phyloP scores from a whole-genome alignment of 2,113 vertebrate species.

The Scomber colias region DNA sequence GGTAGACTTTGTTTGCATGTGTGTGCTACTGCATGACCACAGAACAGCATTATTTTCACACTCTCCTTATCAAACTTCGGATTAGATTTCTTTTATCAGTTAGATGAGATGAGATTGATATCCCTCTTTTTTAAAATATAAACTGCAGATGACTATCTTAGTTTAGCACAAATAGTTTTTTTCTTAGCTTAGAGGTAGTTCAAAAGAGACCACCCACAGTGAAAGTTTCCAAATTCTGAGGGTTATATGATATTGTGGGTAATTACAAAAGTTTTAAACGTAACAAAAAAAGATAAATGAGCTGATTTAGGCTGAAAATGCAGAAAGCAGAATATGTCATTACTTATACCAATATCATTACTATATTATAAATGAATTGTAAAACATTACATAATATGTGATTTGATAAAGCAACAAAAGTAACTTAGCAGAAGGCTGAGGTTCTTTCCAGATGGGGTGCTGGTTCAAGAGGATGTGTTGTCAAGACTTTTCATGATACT shows the following conservation, averaged over 20 bases:
- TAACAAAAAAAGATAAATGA: not conserved
- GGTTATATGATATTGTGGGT: not conserved
- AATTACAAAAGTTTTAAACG: constrained; percentile 21
- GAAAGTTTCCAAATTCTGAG: not conserved
- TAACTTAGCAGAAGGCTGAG: not conserved
- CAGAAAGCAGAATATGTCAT: not conserved
- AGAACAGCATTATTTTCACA: too few species aligned
- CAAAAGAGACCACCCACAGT: too few species aligned
- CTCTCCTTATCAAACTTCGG: too few species aligned
- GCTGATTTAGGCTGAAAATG: not conserved
- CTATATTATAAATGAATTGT: not conserved
- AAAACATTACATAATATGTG: not conserved
- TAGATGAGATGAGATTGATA: too few species aligned
- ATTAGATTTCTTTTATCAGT: too few species aligned
- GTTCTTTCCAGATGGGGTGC: not conserved
- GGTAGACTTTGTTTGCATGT: too few species aligned
- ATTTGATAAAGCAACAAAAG: not conserved
- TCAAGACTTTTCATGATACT: constrained; percentile 29
- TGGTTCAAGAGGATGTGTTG: not conserved
- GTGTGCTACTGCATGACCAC: too few species aligned
- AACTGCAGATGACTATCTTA: too few species aligned
- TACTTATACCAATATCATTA: not conserved
- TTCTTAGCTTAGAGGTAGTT: too few species aligned
- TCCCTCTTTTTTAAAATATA: too few species aligned
- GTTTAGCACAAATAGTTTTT: too few species aligned